A percentile compares a stretch with the other conserved stretches of the same genome.
Conservation (phyloP, 2,797 vertebrate species). For the Acanthurus lineatus region DNA sequence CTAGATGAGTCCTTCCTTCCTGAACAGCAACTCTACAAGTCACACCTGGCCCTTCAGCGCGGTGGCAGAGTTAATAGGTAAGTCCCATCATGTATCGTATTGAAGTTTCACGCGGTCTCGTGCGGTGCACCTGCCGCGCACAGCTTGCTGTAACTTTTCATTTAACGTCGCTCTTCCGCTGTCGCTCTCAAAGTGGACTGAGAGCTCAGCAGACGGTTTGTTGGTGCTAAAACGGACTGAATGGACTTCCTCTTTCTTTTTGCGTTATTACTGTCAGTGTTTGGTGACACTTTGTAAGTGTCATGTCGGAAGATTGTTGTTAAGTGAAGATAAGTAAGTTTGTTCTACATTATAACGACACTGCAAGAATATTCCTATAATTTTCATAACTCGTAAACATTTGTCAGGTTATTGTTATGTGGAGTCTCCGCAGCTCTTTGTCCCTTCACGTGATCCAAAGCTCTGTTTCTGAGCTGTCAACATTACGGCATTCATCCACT, state of each 20-base stretch:
- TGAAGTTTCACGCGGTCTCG: not conserved
- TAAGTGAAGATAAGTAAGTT: not conserved
- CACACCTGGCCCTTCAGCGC: constrained; percentile 90
- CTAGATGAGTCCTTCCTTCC: constrained; percentile 88
- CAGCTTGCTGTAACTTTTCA: not conserved
- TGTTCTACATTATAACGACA: not conserved
- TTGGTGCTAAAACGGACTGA: constrained; percentile 16
- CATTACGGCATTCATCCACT: constrained; percentile 27
- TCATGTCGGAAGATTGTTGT: not conserved
- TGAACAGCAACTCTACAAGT: constrained; percentile 89
- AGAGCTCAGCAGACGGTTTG: not conserved
- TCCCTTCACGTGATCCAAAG: not conserved
- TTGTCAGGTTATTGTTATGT: not conserved
- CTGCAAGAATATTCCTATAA: too few relatives aligned
- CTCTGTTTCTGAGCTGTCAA: constrained; percentile 27
- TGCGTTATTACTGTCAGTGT: too few relatives aligned
- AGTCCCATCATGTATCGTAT: not conserved
- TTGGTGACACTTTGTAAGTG: not conserved
- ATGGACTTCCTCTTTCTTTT: constrained; percentile 65
- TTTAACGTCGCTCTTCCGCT: constrained; percentile 25
- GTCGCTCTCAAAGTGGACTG: constrained; percentile 10
- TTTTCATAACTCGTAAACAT: not conserved
- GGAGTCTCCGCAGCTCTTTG: too few relatives aligned
- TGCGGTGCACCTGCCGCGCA: not conserved
- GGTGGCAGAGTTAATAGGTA: constrained; percentile 88